Evolutionary conservation across 2,113 vertebrate genomes (phyloP).

Genomic region (Trematocara marginatum): DNA sequence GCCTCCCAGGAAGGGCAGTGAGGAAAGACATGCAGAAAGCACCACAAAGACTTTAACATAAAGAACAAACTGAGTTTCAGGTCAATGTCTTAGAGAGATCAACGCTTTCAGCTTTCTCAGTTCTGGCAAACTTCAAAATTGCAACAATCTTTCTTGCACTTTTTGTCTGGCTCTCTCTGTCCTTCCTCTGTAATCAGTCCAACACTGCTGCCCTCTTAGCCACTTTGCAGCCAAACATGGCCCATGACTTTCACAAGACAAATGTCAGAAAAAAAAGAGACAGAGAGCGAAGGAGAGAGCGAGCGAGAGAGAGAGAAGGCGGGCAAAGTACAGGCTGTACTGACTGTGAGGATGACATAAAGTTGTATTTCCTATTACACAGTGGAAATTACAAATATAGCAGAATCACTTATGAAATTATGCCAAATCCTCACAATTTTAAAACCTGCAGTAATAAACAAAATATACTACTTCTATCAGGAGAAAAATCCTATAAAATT

Average conservation of each 20-base stretch:
- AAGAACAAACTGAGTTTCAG: slow-evolving; percentile 6
- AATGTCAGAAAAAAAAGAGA: slow-evolving; percentile 5
- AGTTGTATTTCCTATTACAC: background rate
- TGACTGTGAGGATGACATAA: background rate
- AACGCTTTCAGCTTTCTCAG: background rate
- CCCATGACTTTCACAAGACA: slow-evolving; percentile 22
- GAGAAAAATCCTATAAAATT: slow-evolving; percentile 19
- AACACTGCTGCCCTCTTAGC: slow-evolving; percentile 19
- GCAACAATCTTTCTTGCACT: background rate
- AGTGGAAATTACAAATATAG: background rate
- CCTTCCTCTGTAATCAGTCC: slow-evolving; percentile 32
- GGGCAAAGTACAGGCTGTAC: background rate
- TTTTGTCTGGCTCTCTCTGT: background rate
- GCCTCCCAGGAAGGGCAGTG: slow-evolving; percentile 35
- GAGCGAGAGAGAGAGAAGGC: background rate
- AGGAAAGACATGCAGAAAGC: slow-evolving; percentile 37
- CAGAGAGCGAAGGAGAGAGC: background rate
- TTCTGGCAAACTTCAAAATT: slow-evolving; percentile 20
- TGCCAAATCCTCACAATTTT: background rate
- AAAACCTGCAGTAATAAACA: slow-evolving; percentile 12
- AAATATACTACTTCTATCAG: background rate
- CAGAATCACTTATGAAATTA: background rate
- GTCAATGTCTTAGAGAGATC: slow-evolving; percentile 4
- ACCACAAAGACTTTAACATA: slow-evolving; percentile 2
- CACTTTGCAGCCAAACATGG: slow-evolving; percentile 19